Base-by-base conservation (phyloP, 2,797 vertebrate species). In the Manis javanica region DNA sequence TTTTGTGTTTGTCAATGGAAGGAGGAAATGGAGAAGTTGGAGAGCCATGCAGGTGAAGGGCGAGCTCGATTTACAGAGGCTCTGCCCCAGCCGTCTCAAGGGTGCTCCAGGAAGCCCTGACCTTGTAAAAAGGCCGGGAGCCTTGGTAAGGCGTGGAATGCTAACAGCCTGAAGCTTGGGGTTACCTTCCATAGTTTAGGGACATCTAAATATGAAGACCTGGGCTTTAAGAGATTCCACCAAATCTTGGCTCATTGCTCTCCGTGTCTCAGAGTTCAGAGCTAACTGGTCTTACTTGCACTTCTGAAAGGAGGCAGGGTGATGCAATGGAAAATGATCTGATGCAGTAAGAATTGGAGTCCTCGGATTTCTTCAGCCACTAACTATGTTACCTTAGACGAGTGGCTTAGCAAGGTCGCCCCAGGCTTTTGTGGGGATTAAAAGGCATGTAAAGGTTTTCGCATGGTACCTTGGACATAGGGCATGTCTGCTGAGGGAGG, bases 141-240 rank as follows among this genome's bases (percentile, higher is more conserved):
- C 24, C 0, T 1, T 0, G 0, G 14, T 24, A 78, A 42, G 46
- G 71, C 3, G 0, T 5, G 1, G 15, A 66, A 24, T 0, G 31
- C 0, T 6, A 1, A 15, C 11, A 68, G 8, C 66, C 64, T 31
- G 53, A 13, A 55, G 29, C 42, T 31, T n/a, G 16, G 42, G 13
- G 57, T 29, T 34, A 21, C n/a, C 72, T 29, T 23, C 31, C 49
- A 1, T 4, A 29, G 23, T 57, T 9, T 26, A 23, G 13, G 26
- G 23, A 23, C 34, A 2, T 75, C 83, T 59, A 16, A 46, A 39
- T 21, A 24, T 8, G n/a, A 68, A 81, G 26, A 78, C 26, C 7
- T 9, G 51, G 53, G 69, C 86, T 91, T 53, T 34, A 12, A 29
- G 39, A 66, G 72, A 74, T 49, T 14, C 57, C 11, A 0, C 2